phyloP scores from a whole-genome alignment of 2,888 invertebrate species.

The Mimachlamys varia region DNA sequence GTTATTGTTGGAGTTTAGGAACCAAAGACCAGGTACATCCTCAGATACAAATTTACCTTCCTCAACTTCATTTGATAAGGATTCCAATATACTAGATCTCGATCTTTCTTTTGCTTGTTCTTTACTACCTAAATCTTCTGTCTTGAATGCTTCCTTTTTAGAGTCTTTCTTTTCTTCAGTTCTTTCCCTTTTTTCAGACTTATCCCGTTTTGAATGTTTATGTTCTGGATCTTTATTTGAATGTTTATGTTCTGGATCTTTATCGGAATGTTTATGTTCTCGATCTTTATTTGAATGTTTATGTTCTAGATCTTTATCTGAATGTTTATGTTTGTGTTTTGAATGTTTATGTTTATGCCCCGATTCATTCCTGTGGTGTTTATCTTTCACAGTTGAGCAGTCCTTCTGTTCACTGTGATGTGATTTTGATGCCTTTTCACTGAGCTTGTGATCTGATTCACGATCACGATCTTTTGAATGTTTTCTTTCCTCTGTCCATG shows the following conservation, averaged over 20 bases:
- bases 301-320: slow-evolving; percentile 28
- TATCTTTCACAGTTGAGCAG: background rate
- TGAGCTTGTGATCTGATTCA: slow-evolving; percentile 5
- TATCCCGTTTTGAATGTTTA: slow-evolving; percentile 39
- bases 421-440: background rate
- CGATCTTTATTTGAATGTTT: no score
- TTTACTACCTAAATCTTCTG: background rate
- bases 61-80: background rate
- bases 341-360: slow-evolving; percentile 38
- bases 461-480: background rate
- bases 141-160: background rate
- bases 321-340: slow-evolving; percentile 41
- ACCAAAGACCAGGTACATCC: background rate
- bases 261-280: slow-evolving; percentile 37
- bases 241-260: slow-evolving; percentile 37
- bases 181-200: slow-evolving; percentile 25
- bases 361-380: background rate
- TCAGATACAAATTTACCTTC: background rate
- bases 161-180: slow-evolving; percentile 30
- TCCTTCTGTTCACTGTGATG: slow-evolving; percentile 29
- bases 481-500: background rate
- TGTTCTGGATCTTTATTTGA: no score
- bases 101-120: background rate
- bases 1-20: background rate
- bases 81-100: slow-evolving; percentile 6